A percentile compares a stretch with the other conserved stretches of the same genome.
Evolutionary conservation across 1,140 invertebrate genomes (phyloP).

Genomic region (Microvelia longipes): DNA sequence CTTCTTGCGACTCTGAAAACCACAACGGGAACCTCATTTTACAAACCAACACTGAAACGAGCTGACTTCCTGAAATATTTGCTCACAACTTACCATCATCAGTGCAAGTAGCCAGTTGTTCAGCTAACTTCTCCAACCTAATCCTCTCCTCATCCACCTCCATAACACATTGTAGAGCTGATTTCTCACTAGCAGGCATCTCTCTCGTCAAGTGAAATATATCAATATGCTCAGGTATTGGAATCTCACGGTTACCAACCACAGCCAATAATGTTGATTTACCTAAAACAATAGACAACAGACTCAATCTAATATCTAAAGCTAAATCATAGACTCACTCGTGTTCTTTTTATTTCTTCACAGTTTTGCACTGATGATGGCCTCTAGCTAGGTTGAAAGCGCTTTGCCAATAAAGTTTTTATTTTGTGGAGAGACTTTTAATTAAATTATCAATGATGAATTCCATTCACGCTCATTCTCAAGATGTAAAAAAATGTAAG

Average conservation of each 20-base stretch:
- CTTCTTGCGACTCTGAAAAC: conserved; percentile 73
- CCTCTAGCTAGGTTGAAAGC: no score
- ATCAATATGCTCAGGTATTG: conserved; percentile 92
- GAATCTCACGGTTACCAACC: conserved; percentile 83
- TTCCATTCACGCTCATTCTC: no score
- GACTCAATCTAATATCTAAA: no score
- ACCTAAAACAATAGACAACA: conserved; percentile 40
- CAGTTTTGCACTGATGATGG: no score
- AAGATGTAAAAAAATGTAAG: no score
- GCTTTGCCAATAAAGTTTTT: no score
- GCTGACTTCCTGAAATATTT: neutral
- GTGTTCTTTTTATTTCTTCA: no score
- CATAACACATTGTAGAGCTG: conserved; percentile 89
- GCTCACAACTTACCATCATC: conserved; percentile 56
- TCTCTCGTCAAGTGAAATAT: conserved; percentile 94
- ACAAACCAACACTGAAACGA: neutral
- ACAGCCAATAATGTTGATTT: conserved; percentile 87
- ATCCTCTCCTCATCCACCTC: conserved; percentile 93
- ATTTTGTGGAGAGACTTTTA: no score
- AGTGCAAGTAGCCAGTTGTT: conserved; percentile 66
- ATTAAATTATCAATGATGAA: no score
- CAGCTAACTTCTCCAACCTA: conserved; percentile 81
- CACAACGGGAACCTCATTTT: no score
- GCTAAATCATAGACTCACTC: no score
- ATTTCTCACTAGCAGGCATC: conserved; percentile 88